Base-by-base conservation (phyloP, 2,113 vertebrate species). In the Perca schrenkii region DNA sequence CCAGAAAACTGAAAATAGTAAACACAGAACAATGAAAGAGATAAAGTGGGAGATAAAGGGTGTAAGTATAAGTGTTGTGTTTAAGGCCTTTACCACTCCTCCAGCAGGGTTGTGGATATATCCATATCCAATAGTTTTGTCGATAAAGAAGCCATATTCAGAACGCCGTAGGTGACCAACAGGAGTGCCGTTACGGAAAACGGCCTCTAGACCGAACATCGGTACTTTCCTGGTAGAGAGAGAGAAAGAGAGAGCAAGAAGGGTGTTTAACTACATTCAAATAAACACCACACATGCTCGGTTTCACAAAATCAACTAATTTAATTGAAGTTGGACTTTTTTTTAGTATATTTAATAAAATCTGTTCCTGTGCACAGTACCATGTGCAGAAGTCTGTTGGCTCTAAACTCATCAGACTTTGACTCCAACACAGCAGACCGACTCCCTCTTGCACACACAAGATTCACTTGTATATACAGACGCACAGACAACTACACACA, bases 181-280 rank as follows among this genome's bases (percentile, higher is more conserved):
- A 3, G 97, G 96, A 19, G 94, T 53, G 0, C 96, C 96, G 0
- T 98, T 93, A 52, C 98, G 94, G 96, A 97, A 99, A 91, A 99
- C 80, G 0, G 97, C 97, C 90, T 99, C 98, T 90, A 99, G 93
- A 34, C 98, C 98, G 0, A 99, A 98, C 96, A 99, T 95, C 0
- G 98, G 98, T 53, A 98, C 95, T 86, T 96, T 98, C 65, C 98
- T 99, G 92, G 11, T 0, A 2, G 49, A 71, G 19, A 74, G 19
- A 69, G 66, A n/a, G 17, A 6, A 11, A 60, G 10, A 21, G 15
- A 43, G 40, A 43, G 40, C 8, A 16, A 40, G 10, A 19, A 16
- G 16, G 43, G 31, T 6, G 57, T 49, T 34, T 57, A 61, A 22
- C 5, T 22, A 25, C 25, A 72, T 1, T 22, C 34, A 47, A 31